Percentiles rank a stretch among this genome's conserved stretches.
Evolutionary conservation across 2,113 vertebrate genomes (phyloP).

Genomic region (Aegypius monachus): DNA sequence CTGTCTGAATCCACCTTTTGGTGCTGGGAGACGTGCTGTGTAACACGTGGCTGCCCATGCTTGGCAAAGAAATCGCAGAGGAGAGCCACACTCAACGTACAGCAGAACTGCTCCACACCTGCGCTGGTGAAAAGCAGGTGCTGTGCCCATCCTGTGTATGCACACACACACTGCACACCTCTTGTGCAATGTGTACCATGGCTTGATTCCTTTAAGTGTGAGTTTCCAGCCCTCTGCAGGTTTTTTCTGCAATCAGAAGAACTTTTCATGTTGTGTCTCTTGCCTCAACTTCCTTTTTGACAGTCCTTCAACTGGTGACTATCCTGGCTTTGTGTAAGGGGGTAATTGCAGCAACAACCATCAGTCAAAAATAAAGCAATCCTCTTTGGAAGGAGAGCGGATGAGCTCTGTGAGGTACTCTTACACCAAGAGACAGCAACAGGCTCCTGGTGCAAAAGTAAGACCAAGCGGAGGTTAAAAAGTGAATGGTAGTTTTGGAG

Average conservation of each 20-base stretch:
- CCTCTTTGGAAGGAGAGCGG: background rate
- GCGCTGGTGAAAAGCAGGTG: background rate
- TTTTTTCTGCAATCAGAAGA: background rate
- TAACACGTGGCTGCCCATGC: fast-evolving
- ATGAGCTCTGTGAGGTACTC: fast-evolving
- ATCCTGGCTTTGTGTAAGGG: background rate
- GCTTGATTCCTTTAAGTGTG: background rate
- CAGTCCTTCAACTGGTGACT: background rate
- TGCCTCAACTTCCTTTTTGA: background rate
- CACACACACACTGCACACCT: background rate
- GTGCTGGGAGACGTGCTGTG: background rate
- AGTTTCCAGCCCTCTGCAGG: background rate
- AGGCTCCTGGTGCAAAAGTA: background rate
- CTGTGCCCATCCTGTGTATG: background rate
- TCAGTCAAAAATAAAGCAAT: background rate
- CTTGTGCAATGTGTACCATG: fast-evolving
- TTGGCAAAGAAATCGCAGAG: fast-evolving
- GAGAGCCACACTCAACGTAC: fast-evolving
- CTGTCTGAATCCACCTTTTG: background rate
- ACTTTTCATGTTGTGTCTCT: background rate
- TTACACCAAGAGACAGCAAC: background rate
- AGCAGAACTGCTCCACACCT: background rate
- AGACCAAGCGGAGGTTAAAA: background rate
- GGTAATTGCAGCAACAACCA: background rate
- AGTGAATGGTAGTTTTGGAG: background rate